Evolutionary conservation across 2,888 invertebrate species (phyloP), one percentile per base, ranked within the genome.

Genomic region (Tortricodes alternella): DNA sequence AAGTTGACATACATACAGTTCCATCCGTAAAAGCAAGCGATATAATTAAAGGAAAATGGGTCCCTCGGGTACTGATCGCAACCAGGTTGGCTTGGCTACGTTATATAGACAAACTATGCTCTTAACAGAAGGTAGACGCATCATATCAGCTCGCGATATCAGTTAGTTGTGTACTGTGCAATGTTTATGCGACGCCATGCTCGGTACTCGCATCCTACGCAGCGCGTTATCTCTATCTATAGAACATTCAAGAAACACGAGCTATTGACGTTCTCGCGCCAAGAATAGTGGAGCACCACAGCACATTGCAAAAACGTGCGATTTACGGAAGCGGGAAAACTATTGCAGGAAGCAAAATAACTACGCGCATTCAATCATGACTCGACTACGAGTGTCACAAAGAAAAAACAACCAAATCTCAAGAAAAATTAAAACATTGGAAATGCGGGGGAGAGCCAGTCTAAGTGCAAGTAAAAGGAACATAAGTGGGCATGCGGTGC

Each of bases 381-480:
- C 49, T 18, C 3, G 38, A 29, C 19, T 50, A 29, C 39, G n/a
- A 32, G 19, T 32, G 19, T 32, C 13, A 32, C 32, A 21, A 13
- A 27, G 37, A 46, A 46, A 53, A 52, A 29, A 39, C 38, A 29
- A 29, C 11, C 29, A 29, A 29, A 29, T n/a, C n/a, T 9, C n/a
- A 29, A 29, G 11, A 29, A 11, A 27, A 27, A 29, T 29, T n/a
- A 4, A 1, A 29, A n/a, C n/a, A 4, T 29, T 29, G 11, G 64
- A 64, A 67, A 64, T 60, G 63, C 64, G 65, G 60, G 62, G 69
- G 65, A 68, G 67, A 65, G 68, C 70, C 73, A 75, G 70, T 73
- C 68, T 69, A 75, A 73, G 77, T 77, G 80, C 76, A 79, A 74
- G 67, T 78, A 74, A 74, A 76, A 82, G 83, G 83, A 80, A 73